Conservation (phyloP, 2,797 vertebrate species). For the Rhinella marina region DNA sequence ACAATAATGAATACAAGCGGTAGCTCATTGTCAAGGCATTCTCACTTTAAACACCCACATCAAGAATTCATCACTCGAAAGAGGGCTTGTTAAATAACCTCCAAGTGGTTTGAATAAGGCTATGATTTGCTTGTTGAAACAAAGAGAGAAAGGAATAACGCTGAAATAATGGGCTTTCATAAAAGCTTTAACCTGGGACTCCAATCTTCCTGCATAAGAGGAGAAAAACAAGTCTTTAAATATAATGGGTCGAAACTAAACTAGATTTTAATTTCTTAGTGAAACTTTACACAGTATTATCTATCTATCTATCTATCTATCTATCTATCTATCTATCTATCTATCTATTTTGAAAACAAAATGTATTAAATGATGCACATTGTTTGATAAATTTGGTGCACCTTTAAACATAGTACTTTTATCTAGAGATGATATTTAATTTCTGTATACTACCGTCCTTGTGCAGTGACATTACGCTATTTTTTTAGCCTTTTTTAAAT, state of each 20-base stretch:
- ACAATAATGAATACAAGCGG: slow-evolving; percentile 30
- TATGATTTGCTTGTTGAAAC: slow-evolving; percentile 40
- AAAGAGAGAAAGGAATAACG: slow-evolving; percentile 9
- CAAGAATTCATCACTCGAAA: slow-evolving; percentile 37
- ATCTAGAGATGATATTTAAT: too few relatives aligned
- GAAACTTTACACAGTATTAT: background rate
- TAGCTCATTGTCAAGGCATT: slow-evolving; percentile 40
- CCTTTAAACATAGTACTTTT: too few relatives aligned
- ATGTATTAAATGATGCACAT: too few relatives aligned
- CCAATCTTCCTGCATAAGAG: background rate
- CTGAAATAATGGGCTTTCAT: slow-evolving; percentile 11
- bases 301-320: too few relatives aligned
- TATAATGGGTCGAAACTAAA: background rate
- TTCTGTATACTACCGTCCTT: too few relatives aligned
- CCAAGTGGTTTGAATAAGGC: slow-evolving; percentile 24
- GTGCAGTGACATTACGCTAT: too few relatives aligned
- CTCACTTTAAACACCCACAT: slow-evolving; percentile 31
- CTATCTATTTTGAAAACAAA: too few relatives aligned
- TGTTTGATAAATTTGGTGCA: too few relatives aligned
- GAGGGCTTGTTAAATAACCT: slow-evolving; percentile 41
- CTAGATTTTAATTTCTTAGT: background rate
- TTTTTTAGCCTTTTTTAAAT: too few relatives aligned
- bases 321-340: too few relatives aligned
- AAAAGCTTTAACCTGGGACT: background rate
- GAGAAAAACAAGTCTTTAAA: background rate